A percentile compares a stretch with the other conserved stretches of the same genome.
These are phyloP conservation scores for Calameuta idolon DNA, from an alignment of 2,888 invertebrate genomes.

Conservation along the genomic window DNA sequence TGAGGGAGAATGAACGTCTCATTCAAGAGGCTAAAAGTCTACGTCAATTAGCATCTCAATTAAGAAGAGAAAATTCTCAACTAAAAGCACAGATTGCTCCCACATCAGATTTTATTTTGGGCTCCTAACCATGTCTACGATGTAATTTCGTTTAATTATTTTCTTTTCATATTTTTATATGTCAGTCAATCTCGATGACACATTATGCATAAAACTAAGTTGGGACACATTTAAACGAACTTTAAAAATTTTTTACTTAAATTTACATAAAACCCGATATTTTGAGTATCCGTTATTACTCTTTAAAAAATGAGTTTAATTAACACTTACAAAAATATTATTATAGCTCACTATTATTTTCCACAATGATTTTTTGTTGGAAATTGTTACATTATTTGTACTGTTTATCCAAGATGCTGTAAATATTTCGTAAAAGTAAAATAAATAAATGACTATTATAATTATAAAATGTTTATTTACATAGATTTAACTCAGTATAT, in stretches of 20 bases:
- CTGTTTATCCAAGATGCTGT: constrained; percentile 12
- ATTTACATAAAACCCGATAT: neutral
- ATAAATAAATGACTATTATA: constrained; percentile 37
- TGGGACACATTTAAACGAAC: neutral
- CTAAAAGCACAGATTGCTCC: constrained; percentile 68
- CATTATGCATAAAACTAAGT: neutral
- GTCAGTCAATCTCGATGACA: neutral
- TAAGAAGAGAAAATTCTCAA: constrained; percentile 80
- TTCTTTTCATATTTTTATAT: neutral
- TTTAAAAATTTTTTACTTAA: neutral
- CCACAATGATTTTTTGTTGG: neutral
- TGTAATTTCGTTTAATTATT: neutral
- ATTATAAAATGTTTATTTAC: constrained; percentile 65
- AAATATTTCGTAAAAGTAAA: constrained; percentile 8
- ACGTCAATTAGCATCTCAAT: constrained; percentile 76
- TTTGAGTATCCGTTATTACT: neutral
- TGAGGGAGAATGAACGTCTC: constrained; percentile 77
- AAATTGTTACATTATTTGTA: neutral
- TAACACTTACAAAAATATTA: neutral
- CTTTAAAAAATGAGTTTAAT: neutral
- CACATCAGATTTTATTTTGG: constrained; percentile 24
- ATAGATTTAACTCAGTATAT: constrained; percentile 56
- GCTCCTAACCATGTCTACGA: constrained; percentile 23
- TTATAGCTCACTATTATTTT: neutral
- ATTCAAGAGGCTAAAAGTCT: constrained; percentile 76